Evolutionary conservation across 1,140 invertebrate species (phyloP).

Genomic region (Heliconius himera): DNA sequence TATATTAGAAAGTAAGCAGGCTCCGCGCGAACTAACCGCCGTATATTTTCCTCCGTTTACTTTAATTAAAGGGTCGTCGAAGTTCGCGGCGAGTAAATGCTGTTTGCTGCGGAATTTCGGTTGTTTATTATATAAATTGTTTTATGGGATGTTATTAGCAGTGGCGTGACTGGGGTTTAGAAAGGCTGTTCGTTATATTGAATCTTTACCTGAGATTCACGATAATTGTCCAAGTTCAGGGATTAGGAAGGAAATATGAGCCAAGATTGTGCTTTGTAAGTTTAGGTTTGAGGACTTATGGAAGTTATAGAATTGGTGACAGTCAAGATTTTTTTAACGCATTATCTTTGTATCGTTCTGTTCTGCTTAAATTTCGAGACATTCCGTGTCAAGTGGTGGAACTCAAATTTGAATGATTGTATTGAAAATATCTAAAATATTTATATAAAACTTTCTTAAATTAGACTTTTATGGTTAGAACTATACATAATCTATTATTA

Average conservation of each 20-base stretch:
- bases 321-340: no score
- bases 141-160: conserved; percentile 18
- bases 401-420: no score
- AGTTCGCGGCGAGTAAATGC: conserved; percentile 27
- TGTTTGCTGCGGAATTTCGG: conserved; percentile 32
- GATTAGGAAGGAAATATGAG: not conserved
- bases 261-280: not conserved
- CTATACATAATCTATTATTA: no score
- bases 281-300: no score
- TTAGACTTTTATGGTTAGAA: no score
- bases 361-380: no score
- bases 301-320: no score
- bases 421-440: no score
- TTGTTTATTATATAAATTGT: conserved; percentile 32
- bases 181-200: not conserved
- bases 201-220: not conserved
- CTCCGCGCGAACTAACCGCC: conserved; percentile 29
- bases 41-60: conserved; percentile 37
- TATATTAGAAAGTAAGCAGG: conserved; percentile 27
- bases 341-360: no score
- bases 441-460: no score
- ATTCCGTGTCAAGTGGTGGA: no score
- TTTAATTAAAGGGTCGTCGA: conserved; percentile 35
- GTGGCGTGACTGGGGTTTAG: conserved; percentile 6
- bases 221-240: conserved; percentile 5